A percentile compares a stretch with the other conserved stretches of the same genome.
Evolutionary conservation across 2,888 invertebrate species (phyloP).

Genomic region (Amiota minor): DNA sequence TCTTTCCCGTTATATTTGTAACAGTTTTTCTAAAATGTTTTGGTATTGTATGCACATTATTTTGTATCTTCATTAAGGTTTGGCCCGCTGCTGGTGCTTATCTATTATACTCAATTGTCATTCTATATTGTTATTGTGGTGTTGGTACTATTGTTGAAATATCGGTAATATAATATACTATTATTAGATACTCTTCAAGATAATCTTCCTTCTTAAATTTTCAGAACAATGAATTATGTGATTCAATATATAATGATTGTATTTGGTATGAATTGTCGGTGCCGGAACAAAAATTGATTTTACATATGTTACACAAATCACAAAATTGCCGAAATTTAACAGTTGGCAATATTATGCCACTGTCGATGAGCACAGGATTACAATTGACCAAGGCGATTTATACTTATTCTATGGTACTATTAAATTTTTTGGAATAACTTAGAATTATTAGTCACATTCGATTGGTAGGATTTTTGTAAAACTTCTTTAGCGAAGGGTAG

Average conservation of each 20-base stretch:
- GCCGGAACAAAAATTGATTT: slow-evolving; percentile 47
- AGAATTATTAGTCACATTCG: too few species aligned
- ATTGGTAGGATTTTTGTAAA: too few species aligned
- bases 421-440: not conserved
- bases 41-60: slow-evolving; percentile 52
- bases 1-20: slow-evolving; percentile 52
- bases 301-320: slow-evolving; percentile 52
- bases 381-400: slow-evolving; percentile 53
- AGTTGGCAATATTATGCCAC: slow-evolving; percentile 49
- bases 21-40: slow-evolving; percentile 47
- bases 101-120: slow-evolving; percentile 42
- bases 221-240: slow-evolving; percentile 51
- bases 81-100: slow-evolving; percentile 60
- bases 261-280: slow-evolving; percentile 54
- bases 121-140: slow-evolving; percentile 58
- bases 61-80: slow-evolving; percentile 50
- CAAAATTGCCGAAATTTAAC: slow-evolving; percentile 45
- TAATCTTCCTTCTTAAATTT: not conserved
- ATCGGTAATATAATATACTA: slow-evolving; percentile 49
- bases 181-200: not conserved
- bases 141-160: slow-evolving; percentile 58
- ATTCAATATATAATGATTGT: slow-evolving; percentile 49
- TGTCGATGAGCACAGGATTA: slow-evolving; percentile 52
- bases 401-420: slow-evolving; percentile 46
- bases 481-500: too few species aligned